A percentile compares a stretch with the other conserved stretches of the same genome.
phyloP scores from a whole-genome alignment of 2,888 invertebrate species.

The Sicus ferrugineus region DNA sequence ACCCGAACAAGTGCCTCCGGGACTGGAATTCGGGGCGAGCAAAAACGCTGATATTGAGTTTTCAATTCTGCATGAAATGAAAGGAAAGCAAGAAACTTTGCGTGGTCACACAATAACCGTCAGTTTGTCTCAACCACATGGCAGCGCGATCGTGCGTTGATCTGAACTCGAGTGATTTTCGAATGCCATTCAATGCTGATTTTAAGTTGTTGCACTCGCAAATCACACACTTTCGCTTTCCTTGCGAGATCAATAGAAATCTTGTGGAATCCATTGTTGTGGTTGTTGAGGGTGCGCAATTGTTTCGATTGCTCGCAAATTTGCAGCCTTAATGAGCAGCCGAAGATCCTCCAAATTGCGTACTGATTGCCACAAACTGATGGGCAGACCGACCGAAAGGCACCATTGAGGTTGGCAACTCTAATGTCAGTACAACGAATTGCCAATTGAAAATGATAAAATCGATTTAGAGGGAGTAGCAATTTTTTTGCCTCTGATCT shows the following conservation, averaged over 20 bases:
- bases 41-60: too few species aligned
- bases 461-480: background rate
- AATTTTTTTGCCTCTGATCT: background rate
- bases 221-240: conserved; percentile 32
- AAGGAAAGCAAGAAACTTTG: too few species aligned
- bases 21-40: too few species aligned
- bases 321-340: conserved; percentile 59
- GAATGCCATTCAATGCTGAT: background rate
- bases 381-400: background rate
- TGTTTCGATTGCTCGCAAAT: conserved; percentile 47
- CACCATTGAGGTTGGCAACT: background rate
- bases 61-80: too few species aligned
- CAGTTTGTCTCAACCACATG: too few species aligned
- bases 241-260: background rate
- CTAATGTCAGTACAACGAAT: background rate
- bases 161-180: background rate
- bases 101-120: too few species aligned
- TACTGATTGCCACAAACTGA: conserved; percentile 6
- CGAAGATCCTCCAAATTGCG: conserved; percentile 18
- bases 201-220: background rate
- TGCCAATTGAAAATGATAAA: background rate
- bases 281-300: conserved; percentile 29
- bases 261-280: conserved; percentile 29
- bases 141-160: conserved; percentile 17
- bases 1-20: too few species aligned